These are phyloP conservation scores for Sebastes trivittatus DNA, from an alignment of 2,797 vertebrate genomes.

Conservation along the genomic window DNA sequence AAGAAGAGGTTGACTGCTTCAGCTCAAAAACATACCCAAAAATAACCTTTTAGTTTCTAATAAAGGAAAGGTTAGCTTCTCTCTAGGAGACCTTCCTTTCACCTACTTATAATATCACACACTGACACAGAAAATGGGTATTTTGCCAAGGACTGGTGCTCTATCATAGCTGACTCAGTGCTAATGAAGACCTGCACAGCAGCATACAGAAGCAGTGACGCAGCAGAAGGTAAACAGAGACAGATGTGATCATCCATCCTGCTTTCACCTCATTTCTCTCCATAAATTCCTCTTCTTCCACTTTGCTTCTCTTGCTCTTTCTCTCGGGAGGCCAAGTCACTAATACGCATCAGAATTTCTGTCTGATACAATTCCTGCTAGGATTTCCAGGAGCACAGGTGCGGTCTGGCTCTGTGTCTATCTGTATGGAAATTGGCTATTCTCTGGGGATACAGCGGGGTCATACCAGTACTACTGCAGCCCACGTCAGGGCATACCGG, in stretches of 20 bases:
- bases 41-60: neutral
- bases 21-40: neutral
- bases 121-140: conserved; percentile 1
- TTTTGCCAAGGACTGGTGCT: neutral
- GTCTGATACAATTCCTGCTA: conserved; percentile 43
- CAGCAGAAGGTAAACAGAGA: conserved; percentile 49
- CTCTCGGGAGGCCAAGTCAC: conserved; percentile 31
- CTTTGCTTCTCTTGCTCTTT: conserved; percentile 6
- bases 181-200: conserved; percentile 29
- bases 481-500: conserved; percentile 23
- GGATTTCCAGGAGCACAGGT: conserved; percentile 64
- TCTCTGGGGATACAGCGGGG: conserved; percentile 38
- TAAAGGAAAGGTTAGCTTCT: neutral
- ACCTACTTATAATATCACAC: neutral
- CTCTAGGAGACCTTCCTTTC: neutral
- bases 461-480: conserved; percentile 39
- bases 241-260: conserved; percentile 59
- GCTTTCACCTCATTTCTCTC: conserved; percentile 2
- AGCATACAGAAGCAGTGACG: conserved; percentile 14
- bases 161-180: conserved; percentile 10
- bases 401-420: conserved; percentile 43
- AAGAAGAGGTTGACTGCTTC: neutral
- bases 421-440: conserved; percentile 71
- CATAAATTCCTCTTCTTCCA: conserved; percentile 1
- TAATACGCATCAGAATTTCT: conserved; percentile 64